Conservation (phyloP, 2,113 vertebrate species). For the Choloepus hoffmanni region DNA sequence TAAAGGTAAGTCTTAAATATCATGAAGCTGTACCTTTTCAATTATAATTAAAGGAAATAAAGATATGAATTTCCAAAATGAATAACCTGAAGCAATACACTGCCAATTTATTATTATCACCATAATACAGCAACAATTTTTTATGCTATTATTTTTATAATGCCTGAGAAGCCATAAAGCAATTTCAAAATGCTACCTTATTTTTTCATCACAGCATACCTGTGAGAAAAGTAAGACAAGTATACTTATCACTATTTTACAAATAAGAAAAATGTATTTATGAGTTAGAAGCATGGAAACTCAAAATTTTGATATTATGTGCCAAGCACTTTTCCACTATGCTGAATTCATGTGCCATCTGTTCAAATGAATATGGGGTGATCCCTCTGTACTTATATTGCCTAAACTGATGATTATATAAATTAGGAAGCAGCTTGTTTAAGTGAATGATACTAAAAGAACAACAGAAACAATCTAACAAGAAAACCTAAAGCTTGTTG, state of each 20-base stretch:
- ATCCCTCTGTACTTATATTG: neutral
- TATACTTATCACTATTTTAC: slow-evolving; percentile 29
- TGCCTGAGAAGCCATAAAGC: neutral
- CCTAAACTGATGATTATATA: neutral
- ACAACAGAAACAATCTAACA: no score
- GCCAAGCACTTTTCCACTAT: neutral
- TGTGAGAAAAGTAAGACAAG: neutral
- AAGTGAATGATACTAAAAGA: neutral
- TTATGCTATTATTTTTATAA: neutral
- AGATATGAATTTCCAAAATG: neutral
- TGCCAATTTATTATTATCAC: neutral
- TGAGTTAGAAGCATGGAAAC: neutral
- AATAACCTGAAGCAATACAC: neutral
- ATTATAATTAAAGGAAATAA: neutral
- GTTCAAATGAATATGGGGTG: neutral
- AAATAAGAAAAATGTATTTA: neutral
- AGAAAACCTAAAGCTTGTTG: neutral
- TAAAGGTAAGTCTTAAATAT: slow-evolving; percentile 37
- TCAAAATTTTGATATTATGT: neutral
- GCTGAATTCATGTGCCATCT: neutral
- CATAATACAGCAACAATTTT: neutral
- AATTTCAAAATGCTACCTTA: neutral
- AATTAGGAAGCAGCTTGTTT: no score
- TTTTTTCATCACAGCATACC: neutral
- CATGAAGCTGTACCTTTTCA: neutral